These are phyloP conservation scores for Mycteria americana DNA, from an alignment of 2,797 vertebrate genomes.

Conservation along the genomic window DNA sequence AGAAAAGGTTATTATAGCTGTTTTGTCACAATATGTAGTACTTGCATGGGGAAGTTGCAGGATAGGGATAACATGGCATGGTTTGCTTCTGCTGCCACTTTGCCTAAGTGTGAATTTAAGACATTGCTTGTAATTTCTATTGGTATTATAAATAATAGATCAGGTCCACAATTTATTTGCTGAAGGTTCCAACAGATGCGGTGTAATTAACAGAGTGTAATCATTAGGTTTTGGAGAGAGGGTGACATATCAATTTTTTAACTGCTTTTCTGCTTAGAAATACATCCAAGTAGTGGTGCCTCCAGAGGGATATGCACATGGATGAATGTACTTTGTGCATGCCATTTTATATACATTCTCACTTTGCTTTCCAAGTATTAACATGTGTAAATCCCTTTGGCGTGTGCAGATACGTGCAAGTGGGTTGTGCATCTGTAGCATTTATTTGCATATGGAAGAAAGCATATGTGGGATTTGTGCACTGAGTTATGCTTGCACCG, in stretches of 20 bases:
- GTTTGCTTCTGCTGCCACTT: background rate
- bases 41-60: background rate
- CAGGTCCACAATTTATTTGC: conserved; percentile 4
- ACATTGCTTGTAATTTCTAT: background rate
- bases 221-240: conserved; percentile 38
- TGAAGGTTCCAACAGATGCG: conserved; percentile 12
- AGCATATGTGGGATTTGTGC: conserved; percentile 6
- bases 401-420: conserved; percentile 37
- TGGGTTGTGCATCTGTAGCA: background rate
- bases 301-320: conserved; percentile 44
- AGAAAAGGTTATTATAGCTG: background rate
- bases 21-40: background rate
- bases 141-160: conserved; percentile 4
- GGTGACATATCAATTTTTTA: conserved; percentile 36
- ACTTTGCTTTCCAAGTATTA: conserved; percentile 55
- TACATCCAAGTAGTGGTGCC: conserved; percentile 34
- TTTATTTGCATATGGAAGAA: conserved; percentile 36
- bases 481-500: background rate
- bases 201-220: conserved; percentile 59
- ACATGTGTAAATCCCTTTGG: conserved; percentile 59
- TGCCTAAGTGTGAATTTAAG: background rate
- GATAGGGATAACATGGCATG: background rate
- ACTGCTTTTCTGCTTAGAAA: conserved; percentile 41
- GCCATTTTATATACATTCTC: conserved; percentile 45
- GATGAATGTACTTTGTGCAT: conserved; percentile 35